Base-by-base conservation (phyloP, 30 jellyfish, hydroid and myxozoan genomes). In the Pelagia noctiluca region DNA sequence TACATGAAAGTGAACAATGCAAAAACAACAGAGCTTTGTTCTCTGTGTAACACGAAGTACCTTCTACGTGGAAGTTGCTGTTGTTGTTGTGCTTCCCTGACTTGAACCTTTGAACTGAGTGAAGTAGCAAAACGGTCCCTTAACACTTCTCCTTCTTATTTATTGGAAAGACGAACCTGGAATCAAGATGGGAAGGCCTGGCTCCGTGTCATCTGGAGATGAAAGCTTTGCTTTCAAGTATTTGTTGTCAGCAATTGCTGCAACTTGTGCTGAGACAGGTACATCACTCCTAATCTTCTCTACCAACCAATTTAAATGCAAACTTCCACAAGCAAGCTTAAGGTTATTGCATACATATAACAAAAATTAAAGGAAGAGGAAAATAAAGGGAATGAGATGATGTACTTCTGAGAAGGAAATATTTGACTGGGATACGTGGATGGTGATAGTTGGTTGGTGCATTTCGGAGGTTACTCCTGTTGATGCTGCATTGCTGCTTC, bases 261-360 rank as follows among this genome's bases (percentile, higher is more conserved):
- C 97, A 18, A 67, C 94, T 1, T 96, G 88, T 38, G 97, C 97
- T 1, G 97, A 90, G 80, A 75, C 97, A 49, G 97, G 97, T 90
- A 52, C 16, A 42, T 16, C 57, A 5, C 57, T 42, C 8, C 8
- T 5, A 8, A 42, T 42, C 12, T 42, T 42, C 16, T 42, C 16
- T 16, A 42, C 16, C 57, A 42, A 16, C 57, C 8, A 42, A 42
- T 42, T 5, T 42, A 5, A 8, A 8, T 42, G 16, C 8, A 42
- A 16, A 42, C 57, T 42, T 42, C 8, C 16, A 42, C 12, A 42
- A 42, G 16, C 57, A 42, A 42, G 12, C 57, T 16, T 16, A 42
- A 42, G 16, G 8, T 42, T 16, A n/a, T n/a, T n/a, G n/a, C n/a
- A n/a, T n/a, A n/a, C n/a, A n/a, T n/a, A n/a, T n/a, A n/a, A n/a